Conservation (phyloP, 92 coral and sea anemone species). For the Paragorgia papillata region DNA sequence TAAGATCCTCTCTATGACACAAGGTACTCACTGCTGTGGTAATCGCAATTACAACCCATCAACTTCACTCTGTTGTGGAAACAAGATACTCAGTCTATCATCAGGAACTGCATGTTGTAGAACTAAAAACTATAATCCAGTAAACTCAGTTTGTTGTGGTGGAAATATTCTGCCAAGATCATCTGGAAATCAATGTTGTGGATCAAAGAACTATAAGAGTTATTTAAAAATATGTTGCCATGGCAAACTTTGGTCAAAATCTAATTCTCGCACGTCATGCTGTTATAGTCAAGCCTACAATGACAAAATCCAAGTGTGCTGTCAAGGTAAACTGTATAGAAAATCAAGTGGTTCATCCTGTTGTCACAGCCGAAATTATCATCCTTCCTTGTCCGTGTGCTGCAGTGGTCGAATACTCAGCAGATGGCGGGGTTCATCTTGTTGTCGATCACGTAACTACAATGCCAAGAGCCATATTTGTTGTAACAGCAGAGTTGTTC, state of each 20-base stretch:
- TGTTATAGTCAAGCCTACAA: conserved; percentile 1
- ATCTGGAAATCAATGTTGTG: conserved; percentile 40
- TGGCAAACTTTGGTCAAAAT: conserved; percentile 1
- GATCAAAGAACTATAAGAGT: conserved; percentile 20
- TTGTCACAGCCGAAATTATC: conserved; percentile 12
- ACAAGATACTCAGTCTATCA: conserved; percentile 15
- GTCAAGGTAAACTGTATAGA: conserved; percentile 6
- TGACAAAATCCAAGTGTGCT: conserved; percentile 2
- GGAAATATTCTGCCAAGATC: conserved; percentile 29
- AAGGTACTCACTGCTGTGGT: background rate
- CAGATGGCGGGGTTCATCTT: conserved; percentile 38
- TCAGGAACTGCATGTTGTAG: conserved; percentile 35
- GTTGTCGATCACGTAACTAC: conserved; percentile 31
- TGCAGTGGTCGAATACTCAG: conserved; percentile 12
- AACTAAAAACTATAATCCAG: conserved; percentile 20
- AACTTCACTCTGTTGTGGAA: conserved; percentile 9
- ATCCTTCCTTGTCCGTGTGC: conserved; percentile 19
- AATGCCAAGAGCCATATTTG: conserved; percentile 8
- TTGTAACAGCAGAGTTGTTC: conserved; percentile 19
- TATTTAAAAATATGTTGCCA: background rate
- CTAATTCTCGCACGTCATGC: background rate
- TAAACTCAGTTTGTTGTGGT: conserved; percentile 8
- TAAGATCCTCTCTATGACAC: background rate
- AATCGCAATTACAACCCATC: background rate
- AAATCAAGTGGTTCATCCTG: conserved; percentile 6